Base-by-base conservation (phyloP, 1,140 invertebrate species). In the Potamilus streckersoni region DNA sequence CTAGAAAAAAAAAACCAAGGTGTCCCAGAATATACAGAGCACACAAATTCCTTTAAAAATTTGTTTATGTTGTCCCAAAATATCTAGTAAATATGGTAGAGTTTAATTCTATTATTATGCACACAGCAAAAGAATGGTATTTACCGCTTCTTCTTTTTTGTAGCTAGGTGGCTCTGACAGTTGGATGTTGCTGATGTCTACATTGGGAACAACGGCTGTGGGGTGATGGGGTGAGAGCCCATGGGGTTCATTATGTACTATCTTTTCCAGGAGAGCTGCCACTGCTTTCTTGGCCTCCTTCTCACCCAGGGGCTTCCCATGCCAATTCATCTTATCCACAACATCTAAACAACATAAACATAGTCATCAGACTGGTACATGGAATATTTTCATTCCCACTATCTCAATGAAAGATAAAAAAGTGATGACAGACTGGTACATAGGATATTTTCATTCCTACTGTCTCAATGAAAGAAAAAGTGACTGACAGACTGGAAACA, bases 311-410 rank as follows among this genome's bases (percentile, higher is more conserved):
- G 98, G 93, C 87, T 99, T 99, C 61, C 98, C 98, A 88, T 99
- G 98, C 97, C 97, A 99, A 88, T 98, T 97, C 66, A 97, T 94
- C 77, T 92, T 65, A 91, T 99, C 95, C 90, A 98, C 97, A 86
- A 99, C 96, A 56, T 93, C 92, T 88, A 56, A 19, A 76, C 57
- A 71, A 60, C 57, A 20, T 71, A 19, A 74, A 69, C 68, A 71
- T 38, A 69, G 1, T 69, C 17, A 62, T 63, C 49, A 58, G 60
- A 38, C 17, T 71, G 11, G 58, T 23, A 67, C 65, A 19, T 19
- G 19, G 0, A 13, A 20, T 31, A 19, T 62, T 62, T 62, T 62
- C 19, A 67, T 19, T 23, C 17, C 11, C 20, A 67, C 20, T 11
- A 23, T 23, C 31, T 27, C 20, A 38, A 13, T 67, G 20, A 23